Evolutionary conservation across 2,113 vertebrate species (phyloP), one percentile per base, ranked within the genome.

Genomic region (Ellobius talpinus): DNA sequence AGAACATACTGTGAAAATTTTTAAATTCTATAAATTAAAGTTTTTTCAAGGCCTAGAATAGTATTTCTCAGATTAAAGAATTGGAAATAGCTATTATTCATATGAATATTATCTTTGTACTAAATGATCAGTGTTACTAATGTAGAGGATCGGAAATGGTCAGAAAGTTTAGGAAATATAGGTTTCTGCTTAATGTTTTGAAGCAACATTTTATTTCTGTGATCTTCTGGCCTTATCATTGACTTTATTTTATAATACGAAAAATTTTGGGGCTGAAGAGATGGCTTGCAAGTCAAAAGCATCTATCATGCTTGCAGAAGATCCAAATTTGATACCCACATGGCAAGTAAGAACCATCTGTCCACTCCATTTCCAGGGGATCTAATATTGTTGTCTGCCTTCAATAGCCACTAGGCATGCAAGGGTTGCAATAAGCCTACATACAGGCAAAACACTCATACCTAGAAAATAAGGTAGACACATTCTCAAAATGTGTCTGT

Each of bases 191-290:
- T 78, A 87, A 42, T 93, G 33, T 68, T 50, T 16, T 74, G 0
- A 19, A 5, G 76, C 91, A 66, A 36, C 5, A 92, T 96, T 96
- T 95, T 1, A 63, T n/a, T 96, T 52, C 52, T 96, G 82, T 72
- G 31, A 50, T 31, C 42, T 3, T 77, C 88, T 88, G 8, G 12
- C 24, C 36, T 89, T 91, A 85, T 24, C 23, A 31, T 68, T 90
- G 68, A 91, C 94, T 65, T 81, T n/a, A 94, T 96, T 97, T 94
- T 91, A 94, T 36, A 50, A 74, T 63, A 14, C 24, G 84, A 39
- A 14, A 52, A 14, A 45, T 26, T 14, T 63, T 91, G 36, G 11
- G 19, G 12, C 23, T 39, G 55, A 39, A 39, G 79, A 55, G 52
- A 39, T 61, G 21, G 21, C 10, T 82, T 58, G 36, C 21, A 82